phyloP scores from a whole-genome alignment of 2,113 vertebrate genomes.

The Chionodraco myersi region DNA sequence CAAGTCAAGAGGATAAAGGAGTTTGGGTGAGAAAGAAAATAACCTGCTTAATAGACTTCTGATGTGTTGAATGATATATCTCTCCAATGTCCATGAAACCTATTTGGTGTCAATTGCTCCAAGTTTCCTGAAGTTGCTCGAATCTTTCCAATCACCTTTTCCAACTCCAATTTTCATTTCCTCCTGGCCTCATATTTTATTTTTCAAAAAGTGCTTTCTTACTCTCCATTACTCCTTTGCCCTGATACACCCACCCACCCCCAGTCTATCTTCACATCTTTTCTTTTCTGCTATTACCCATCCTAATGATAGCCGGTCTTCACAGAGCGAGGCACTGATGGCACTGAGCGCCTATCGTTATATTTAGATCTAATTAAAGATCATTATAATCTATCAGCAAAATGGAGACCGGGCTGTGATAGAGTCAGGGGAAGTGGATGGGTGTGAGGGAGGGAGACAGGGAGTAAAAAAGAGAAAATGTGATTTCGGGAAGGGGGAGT shows the following conservation, averaged over 20 bases:
- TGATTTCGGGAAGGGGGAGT: constrained; percentile 10
- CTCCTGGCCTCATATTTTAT: constrained; percentile 1
- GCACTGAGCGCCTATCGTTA: constrained; percentile 70
- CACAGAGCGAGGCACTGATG: constrained; percentile 67
- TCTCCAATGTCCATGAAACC: constrained; percentile 40
- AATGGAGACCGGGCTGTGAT: constrained; percentile 66
- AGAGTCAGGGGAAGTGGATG: constrained; percentile 43
- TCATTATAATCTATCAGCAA: constrained; percentile 82
- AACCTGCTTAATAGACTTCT: constrained; percentile 29
- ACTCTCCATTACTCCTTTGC: not conserved
- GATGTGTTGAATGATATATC: constrained; percentile 46
- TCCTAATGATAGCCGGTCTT: constrained; percentile 73
- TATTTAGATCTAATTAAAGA: constrained; percentile 83
- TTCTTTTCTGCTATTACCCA: constrained; percentile 59
- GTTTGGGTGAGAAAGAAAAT: not conserved
- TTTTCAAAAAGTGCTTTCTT: constrained; percentile 13
- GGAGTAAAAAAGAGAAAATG: constrained; percentile 23
- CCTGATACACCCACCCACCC: not conserved
- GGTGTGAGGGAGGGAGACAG: constrained; percentile 32
- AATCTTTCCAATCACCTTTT: constrained; percentile 42
- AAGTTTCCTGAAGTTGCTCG: constrained; percentile 36
- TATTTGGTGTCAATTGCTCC: constrained; percentile 50
- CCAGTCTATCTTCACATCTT: constrained; percentile 32
- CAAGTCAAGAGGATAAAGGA: not conserved
- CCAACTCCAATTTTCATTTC: constrained; percentile 37